phyloP scores from a whole-genome alignment of 2,888 invertebrate genomes.

The Oxyteleia sp. region DNA sequence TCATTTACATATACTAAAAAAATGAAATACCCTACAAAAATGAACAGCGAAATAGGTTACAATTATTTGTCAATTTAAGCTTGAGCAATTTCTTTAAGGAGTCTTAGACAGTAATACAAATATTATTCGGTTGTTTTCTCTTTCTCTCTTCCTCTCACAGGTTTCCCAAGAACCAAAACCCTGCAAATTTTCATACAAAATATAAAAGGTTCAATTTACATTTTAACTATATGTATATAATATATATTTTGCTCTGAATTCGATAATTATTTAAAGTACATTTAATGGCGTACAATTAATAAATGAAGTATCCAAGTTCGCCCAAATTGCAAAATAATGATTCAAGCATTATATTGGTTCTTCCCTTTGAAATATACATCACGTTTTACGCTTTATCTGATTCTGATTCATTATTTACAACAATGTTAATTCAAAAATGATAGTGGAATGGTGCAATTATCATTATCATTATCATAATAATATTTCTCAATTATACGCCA shows the following conservation, averaged over 20 bases:
- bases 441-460: background rate
- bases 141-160: background rate
- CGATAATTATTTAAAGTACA: conserved; percentile 28
- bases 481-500: conserved; percentile 41
- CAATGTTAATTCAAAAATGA: conserved; percentile 43
- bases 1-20: background rate
- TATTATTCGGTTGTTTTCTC: conserved; percentile 31
- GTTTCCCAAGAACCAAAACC: conserved; percentile 54
- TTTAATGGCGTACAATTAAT: conserved; percentile 50
- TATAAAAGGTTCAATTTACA: conserved; percentile 66
- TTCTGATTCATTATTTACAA: conserved; percentile 47
- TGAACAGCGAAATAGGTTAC: conserved; percentile 17
- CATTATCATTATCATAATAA: background rate
- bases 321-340: background rate
- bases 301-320: conserved; percentile 12
- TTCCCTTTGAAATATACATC: background rate
- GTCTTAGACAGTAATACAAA: conserved; percentile 66
- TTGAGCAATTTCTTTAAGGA: conserved; percentile 73
- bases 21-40: background rate
- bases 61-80: conserved; percentile 62
- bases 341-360: background rate
- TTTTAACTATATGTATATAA: conserved; percentile 53
- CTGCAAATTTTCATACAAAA: conserved; percentile 64
- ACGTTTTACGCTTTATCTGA: background rate
- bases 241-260: conserved; percentile 43